phyloP scores from a whole-genome alignment of 2,113 vertebrate species.

The Hydrochoerus hydrochaeris region DNA sequence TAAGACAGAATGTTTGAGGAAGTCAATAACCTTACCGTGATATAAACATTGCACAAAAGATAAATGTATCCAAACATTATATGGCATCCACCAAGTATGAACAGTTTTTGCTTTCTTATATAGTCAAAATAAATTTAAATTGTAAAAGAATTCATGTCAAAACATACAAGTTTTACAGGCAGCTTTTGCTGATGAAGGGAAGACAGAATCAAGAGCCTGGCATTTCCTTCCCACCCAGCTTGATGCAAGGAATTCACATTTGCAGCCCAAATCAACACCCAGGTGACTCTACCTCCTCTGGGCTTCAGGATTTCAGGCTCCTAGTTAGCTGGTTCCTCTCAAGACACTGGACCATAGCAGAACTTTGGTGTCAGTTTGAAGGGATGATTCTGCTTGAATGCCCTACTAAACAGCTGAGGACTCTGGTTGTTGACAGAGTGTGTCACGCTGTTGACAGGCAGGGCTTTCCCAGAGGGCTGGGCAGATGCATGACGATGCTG shows the following conservation, averaged over 20 bases:
- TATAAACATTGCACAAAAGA: background rate
- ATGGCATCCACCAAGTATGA: background rate
- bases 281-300: background rate
- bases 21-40: background rate
- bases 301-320: background rate
- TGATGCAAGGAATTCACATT: background rate
- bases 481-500: background rate
- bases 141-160: background rate
- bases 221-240: background rate
- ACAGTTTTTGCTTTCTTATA: background rate
- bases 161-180: background rate
- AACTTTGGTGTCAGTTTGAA: background rate
- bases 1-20: background rate
- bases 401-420: background rate
- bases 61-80: background rate
- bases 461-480: background rate
- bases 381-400: background rate
- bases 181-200: background rate
- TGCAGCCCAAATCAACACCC: background rate
- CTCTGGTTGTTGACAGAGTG: background rate
- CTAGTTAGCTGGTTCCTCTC: background rate
- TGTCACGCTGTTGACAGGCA: background rate
- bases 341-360: background rate
- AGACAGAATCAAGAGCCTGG: background rate
- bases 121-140: background rate